Evolutionary conservation across 35 echinoderm and acorn worm species (phyloP).

Genomic region (Eucidaris tribuloides): DNA sequence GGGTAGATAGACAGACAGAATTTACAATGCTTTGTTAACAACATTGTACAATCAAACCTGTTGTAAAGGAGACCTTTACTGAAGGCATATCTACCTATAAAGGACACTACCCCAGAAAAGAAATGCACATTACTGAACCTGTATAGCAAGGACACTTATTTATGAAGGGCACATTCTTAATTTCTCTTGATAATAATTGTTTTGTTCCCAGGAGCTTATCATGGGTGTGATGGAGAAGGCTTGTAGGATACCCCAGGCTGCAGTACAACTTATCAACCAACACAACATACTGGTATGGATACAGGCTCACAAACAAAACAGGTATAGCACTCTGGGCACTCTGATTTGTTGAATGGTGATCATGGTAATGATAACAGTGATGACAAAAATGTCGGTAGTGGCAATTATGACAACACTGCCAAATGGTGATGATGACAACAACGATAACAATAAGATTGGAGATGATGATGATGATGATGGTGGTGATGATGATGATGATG

Average conservation of each 20-base stretch:
- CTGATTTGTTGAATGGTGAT: no score
- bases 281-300: background rate
- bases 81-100: background rate
- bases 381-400: background rate
- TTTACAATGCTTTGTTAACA: background rate
- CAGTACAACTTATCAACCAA: background rate
- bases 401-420: background rate
- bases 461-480: background rate
- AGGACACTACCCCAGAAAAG: background rate
- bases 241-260: background rate
- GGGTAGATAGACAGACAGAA: background rate
- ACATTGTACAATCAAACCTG: background rate
- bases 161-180: no score
- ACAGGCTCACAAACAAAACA: background rate
- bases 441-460: background rate
- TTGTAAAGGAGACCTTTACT: background rate
- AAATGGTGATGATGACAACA: background rate
- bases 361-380: background rate
- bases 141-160: no score
- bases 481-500: conserved; percentile 6
- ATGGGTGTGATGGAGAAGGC: conserved; percentile 4
- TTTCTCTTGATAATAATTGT: background rate
- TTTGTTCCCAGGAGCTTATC: background rate
- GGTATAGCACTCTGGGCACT: no score
- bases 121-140: no score